These are phyloP conservation scores for Halichoerus grypus DNA, from an alignment of 2,113 vertebrate species.

Conservation along the genomic window DNA sequence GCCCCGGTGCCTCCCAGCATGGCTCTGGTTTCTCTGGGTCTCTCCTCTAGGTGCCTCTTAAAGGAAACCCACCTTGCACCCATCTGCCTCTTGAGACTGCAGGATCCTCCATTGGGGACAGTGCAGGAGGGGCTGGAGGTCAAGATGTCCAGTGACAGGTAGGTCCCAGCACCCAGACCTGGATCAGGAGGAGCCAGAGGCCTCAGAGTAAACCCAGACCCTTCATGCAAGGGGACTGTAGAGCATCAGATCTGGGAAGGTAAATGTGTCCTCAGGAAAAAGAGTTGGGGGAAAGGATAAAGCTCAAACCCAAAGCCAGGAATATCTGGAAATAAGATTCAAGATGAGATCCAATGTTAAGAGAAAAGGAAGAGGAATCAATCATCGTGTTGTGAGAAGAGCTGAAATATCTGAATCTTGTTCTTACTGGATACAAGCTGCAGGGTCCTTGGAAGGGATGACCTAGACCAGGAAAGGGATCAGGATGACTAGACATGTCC, in stretches of 20 bases:
- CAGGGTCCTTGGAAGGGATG: rapidly evolving
- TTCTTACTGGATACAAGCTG: no score
- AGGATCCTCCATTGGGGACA: background rate
- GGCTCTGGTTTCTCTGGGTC: background rate
- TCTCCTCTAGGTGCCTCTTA: background rate
- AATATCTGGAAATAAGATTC: background rate
- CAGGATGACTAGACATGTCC: rapidly evolving
- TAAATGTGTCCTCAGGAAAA: background rate
- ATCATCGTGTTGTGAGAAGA: rapidly evolving
- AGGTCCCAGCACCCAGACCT: background rate
- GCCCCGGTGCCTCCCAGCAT: rapidly evolving
- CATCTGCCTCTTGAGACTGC: background rate
- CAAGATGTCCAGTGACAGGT: background rate
- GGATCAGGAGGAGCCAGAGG: background rate
- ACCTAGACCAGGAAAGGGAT: background rate
- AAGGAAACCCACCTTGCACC: background rate
- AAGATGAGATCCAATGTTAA: background rate
- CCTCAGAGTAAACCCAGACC: background rate
- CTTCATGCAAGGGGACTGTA: rapidly evolving
- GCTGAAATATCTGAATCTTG: background rate
- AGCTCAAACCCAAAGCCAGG: background rate
- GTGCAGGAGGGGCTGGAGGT: background rate
- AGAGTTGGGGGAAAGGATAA: background rate
- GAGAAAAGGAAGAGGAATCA: background rate
- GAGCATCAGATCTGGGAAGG: background rate